These are phyloP conservation scores for Crocallis elinguaria DNA, from an alignment of 2,888 invertebrate genomes.

Conservation along the genomic window DNA sequence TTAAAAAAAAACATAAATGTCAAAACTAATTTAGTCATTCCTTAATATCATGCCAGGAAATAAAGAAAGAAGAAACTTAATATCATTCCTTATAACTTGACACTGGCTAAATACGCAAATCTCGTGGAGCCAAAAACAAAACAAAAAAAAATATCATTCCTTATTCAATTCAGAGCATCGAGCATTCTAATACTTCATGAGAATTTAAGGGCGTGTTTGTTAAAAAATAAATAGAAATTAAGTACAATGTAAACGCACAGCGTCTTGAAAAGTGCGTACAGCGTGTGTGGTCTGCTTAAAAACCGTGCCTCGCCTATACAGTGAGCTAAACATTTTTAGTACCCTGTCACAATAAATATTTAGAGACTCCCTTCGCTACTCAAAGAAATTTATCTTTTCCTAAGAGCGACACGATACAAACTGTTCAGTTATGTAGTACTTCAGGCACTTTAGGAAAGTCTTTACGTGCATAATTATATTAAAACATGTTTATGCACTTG, in stretches of 20 bases:
- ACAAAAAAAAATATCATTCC: no score
- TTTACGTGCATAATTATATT: not conserved
- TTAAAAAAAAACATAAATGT: no score
- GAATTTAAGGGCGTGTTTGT: no score
- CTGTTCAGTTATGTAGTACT: not conserved
- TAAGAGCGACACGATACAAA: not conserved
- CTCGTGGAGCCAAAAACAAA: no score
- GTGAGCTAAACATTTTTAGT: not conserved
- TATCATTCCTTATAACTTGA: no score
- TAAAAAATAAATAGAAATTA: not conserved
- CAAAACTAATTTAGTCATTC: no score
- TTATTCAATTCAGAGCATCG: no score
- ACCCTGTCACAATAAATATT: slow-evolving; percentile 1
- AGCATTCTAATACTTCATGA: no score
- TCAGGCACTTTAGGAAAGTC: not conserved
- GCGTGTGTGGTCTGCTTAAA: slow-evolving; percentile 2
- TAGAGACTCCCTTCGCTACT: not conserved
- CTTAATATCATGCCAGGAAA: no score
- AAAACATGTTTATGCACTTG: not conserved
- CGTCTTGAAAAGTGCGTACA: slow-evolving; percentile 21
- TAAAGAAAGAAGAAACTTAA: no score
- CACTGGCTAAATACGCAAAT: no score
- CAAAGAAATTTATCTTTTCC: not conserved
- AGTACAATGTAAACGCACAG: slow-evolving; percentile 5
- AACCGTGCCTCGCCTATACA: not conserved